Conservation (phyloP, 2,113 vertebrate species). For the Corythoichthys intestinalis region DNA sequence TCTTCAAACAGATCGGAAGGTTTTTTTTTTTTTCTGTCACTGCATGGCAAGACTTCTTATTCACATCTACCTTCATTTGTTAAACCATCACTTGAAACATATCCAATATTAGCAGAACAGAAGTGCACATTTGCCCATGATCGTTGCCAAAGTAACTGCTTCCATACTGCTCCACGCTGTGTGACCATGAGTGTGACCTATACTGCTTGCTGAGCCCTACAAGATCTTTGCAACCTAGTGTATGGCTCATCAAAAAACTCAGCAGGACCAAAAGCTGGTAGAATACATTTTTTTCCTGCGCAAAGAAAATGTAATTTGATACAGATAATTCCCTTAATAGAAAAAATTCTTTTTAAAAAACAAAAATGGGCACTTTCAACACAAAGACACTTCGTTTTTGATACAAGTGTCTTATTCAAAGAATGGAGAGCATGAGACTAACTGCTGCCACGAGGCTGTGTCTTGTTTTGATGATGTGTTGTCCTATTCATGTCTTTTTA, state of each 20-base stretch:
- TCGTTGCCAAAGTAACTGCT: slow-evolving; percentile 63
- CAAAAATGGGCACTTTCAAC: neutral
- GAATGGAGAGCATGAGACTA: neutral
- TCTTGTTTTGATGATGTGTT: neutral
- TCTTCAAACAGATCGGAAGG: neutral
- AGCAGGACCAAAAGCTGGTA: slow-evolving; percentile 11
- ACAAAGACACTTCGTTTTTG: neutral
- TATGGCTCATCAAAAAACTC: slow-evolving; percentile 44
- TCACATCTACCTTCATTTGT: slow-evolving; percentile 8
- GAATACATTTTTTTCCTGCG: neutral
- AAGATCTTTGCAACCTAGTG: slow-evolving; percentile 32
- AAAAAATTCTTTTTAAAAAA: neutral
- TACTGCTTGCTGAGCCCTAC: slow-evolving; percentile 18
- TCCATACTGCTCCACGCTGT: slow-evolving; percentile 38
- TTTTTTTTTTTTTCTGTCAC: neutral
- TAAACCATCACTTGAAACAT: slow-evolving; percentile 28
- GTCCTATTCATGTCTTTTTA: too few species aligned
- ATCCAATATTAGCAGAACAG: slow-evolving; percentile 30
- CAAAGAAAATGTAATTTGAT: neutral
- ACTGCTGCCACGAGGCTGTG: neutral
- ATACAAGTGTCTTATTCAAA: neutral
- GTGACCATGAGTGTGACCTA: slow-evolving; percentile 47
- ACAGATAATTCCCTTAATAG: neutral
- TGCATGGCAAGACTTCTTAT: neutral
- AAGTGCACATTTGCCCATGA: slow-evolving; percentile 19